These are phyloP conservation scores for Neotoxoptera formosana DNA, from an alignment of 1,140 invertebrate genomes.

Conservation along the genomic window DNA sequence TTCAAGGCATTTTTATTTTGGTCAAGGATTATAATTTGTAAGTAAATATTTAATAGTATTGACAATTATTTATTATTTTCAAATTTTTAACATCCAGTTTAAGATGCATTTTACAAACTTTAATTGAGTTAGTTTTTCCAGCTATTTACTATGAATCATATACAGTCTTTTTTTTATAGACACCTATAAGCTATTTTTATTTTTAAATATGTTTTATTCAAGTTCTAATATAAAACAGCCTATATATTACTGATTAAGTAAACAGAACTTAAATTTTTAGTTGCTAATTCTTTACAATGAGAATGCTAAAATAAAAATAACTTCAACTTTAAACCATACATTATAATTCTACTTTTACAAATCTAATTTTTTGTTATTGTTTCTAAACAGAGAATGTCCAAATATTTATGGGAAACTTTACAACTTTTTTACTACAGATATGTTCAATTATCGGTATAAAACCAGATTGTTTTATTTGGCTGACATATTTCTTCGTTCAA, in stretches of 20 bases:
- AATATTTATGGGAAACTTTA: constrained; percentile 95
- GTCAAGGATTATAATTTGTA: constrained; percentile 60
- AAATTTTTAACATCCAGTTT: not conserved
- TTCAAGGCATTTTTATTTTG: constrained; percentile 66
- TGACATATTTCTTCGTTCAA: constrained; percentile 91
- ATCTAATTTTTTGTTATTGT: constrained; percentile 53
- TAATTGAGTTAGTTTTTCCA: not conserved
- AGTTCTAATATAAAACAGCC: not conserved
- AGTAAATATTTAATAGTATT: constrained; percentile 29
- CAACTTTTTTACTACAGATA: constrained; percentile 86
- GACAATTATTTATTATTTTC: not conserved
- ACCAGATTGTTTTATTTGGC: constrained; percentile 84
- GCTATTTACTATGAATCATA: not conserved
- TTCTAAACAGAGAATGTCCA: constrained; percentile 79
- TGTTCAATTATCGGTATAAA: constrained; percentile 91
- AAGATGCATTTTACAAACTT: not conserved
- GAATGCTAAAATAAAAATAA: not conserved
- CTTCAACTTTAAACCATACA: not conserved
- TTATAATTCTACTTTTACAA: not conserved
- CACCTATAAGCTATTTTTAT: not conserved
- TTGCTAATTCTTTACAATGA: not conserved
- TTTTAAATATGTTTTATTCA: not conserved
- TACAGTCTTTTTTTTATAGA: not conserved
- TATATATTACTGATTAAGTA: too few species aligned
- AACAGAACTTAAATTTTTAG: too few species aligned